Conservation (phyloP, 2,888 invertebrate species). For the Drosophila anomalata region DNA sequence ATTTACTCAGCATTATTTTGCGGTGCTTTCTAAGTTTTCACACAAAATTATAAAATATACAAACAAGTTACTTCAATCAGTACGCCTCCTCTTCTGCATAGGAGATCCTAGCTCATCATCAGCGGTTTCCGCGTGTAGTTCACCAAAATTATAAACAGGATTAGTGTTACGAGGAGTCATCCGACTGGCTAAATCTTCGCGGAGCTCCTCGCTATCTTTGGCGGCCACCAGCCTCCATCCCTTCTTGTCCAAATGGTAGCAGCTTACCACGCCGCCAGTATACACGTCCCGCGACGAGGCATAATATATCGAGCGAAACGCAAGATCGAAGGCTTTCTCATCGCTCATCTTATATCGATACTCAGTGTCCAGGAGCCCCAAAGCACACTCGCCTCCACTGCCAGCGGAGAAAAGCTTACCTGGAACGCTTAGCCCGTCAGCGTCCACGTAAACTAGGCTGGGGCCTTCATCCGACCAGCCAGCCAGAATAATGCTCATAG, state of each 20-base stretch:
- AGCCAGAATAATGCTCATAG: conserved; percentile 97
- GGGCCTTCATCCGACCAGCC: conserved; percentile 97
- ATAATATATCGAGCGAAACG: conserved; percentile 96
- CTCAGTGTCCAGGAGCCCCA: conserved; percentile 96
- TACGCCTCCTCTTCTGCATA: not conserved
- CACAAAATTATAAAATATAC: not conserved
- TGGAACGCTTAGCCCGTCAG: conserved; percentile 94
- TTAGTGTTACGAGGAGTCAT: too few species aligned
- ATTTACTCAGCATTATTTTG: not conserved
- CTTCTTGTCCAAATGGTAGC: conserved; percentile 94
- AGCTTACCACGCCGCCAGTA: conserved; percentile 97
- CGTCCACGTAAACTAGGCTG: conserved; percentile 97
- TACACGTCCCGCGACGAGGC: conserved; percentile 98
- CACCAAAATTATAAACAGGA: not conserved
- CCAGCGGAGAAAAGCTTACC: conserved; percentile 98
- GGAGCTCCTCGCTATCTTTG: conserved; percentile 94
- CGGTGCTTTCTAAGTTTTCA: not conserved
- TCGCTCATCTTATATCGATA: conserved; percentile 94
- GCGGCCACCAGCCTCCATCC: conserved; percentile 97
- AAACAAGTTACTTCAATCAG: not conserved
- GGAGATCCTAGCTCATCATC: not conserved
- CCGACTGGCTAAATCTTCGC: conserved; percentile 79
- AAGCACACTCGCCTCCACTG: conserved; percentile 97
- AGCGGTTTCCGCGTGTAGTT: not conserved
- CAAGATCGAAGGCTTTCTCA: conserved; percentile 95